Evolutionary conservation across 2,888 invertebrate genomes (phyloP).

Genomic region (Drosophila demipolita): DNA sequence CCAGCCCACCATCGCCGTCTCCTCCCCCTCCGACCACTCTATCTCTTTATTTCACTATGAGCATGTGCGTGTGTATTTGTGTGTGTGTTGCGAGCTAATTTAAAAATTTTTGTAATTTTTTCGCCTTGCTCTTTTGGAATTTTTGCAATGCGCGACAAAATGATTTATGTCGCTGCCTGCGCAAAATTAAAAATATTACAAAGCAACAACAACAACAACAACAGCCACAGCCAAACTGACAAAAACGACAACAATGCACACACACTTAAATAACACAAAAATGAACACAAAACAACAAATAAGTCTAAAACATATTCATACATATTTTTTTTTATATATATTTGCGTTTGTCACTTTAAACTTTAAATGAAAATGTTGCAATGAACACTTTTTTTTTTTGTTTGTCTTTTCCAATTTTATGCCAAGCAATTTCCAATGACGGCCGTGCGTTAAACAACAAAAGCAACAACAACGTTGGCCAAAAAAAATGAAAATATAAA

Average conservation of each 20-base stretch:
- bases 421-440: conserved; percentile 69
- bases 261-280: conserved; percentile 77
- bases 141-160: conserved; percentile 83
- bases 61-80: conserved; percentile 19
- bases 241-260: conserved; percentile 61
- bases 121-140: conserved; percentile 81
- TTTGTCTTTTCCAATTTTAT: conserved; percentile 70
- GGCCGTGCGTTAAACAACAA: conserved; percentile 28
- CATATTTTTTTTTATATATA: conserved; percentile 16
- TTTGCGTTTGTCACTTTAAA: conserved; percentile 57
- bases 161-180: conserved; percentile 83
- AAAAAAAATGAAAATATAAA: conserved; percentile 21
- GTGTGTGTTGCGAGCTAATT: conserved; percentile 75
- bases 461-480: conserved; percentile 4
- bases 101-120: conserved; percentile 82
- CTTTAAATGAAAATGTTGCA: conserved; percentile 75
- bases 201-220: conserved; percentile 52
- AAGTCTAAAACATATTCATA: conserved; percentile 15
- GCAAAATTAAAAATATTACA: conserved; percentile 80
- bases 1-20: conserved; percentile 14
- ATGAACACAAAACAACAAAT: conserved; percentile 33
- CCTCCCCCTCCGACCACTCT: conserved; percentile 24
- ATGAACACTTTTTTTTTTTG: conserved; percentile 56
- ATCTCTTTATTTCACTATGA: conserved; percentile 7
- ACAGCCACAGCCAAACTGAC: conserved; percentile 39